Conservation (phyloP, 2,888 invertebrate species). For the Drosophila ezoana region DNA sequence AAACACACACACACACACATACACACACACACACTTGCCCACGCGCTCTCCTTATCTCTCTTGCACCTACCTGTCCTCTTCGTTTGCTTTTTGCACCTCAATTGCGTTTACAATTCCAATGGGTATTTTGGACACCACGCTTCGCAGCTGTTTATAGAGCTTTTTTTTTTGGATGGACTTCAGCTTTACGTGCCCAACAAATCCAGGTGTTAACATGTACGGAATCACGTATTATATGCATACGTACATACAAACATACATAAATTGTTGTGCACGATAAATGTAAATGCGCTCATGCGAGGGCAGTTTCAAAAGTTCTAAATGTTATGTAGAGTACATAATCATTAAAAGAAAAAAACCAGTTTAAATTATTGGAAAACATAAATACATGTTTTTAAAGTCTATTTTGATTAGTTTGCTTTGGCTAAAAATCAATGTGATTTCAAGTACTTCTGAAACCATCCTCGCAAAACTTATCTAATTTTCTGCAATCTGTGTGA, state of each 20-base stretch:
- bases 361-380: neutral
- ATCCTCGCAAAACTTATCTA: conserved; percentile 26
- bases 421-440: too few species aligned
- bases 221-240: conserved; percentile 48
- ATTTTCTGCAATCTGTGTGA: conserved; percentile 39
- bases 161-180: conserved; percentile 26
- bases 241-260: conserved; percentile 9
- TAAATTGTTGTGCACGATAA: conserved; percentile 13
- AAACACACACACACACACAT: neutral
- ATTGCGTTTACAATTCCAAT: conserved; percentile 23
- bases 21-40: conserved; percentile 1
- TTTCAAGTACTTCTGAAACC: neutral
- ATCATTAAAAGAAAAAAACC: too few species aligned
- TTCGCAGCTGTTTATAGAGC: conserved; percentile 39
- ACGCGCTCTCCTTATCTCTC: neutral
- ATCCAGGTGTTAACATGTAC: conserved; percentile 39
- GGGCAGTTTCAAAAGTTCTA: conserved; percentile 9
- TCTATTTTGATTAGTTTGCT: too few species aligned
- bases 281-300: conserved; percentile 37
- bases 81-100: conserved; percentile 20
- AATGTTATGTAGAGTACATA: neutral
- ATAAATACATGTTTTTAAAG: neutral
- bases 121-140: conserved; percentile 15
- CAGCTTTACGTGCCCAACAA: conserved; percentile 26
- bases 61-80: neutral